A percentile compares a stretch with the other conserved stretches of the same genome.
These are phyloP conservation scores for Lasioglossum pauxillum DNA, from an alignment of 2,888 invertebrate genomes.

Conservation along the genomic window DNA sequence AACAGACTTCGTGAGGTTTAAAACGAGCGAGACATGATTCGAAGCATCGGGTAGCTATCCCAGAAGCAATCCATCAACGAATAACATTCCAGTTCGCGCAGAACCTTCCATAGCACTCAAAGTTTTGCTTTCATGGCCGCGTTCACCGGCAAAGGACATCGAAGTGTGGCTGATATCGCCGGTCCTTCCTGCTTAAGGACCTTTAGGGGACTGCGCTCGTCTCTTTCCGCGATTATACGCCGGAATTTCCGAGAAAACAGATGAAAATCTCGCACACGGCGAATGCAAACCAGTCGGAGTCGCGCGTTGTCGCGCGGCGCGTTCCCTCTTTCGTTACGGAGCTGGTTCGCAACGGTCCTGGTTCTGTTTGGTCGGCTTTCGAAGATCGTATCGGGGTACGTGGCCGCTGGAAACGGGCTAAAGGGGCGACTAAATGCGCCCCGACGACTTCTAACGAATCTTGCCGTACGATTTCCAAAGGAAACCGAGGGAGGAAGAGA, in stretches of 20 bases:
- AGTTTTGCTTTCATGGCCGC: conserved; percentile 13
- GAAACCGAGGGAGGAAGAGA: conserved; percentile 12
- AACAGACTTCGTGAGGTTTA: not conserved
- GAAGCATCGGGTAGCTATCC: not conserved
- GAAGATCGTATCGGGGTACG: conserved; percentile 76
- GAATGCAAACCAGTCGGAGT: conserved; percentile 81
- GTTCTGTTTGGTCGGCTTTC: conserved; percentile 46
- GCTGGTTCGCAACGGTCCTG: conserved; percentile 34
- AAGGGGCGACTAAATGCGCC: conserved; percentile 70
- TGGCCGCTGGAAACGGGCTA: conserved; percentile 67
- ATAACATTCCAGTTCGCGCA: not conserved
- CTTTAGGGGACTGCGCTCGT: conserved; percentile 19
- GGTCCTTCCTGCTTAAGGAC: conserved; percentile 34
- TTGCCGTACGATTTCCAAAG: conserved; percentile 67
- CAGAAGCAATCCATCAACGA: not conserved
- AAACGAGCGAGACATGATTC: not conserved
- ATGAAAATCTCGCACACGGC: conserved; percentile 80
- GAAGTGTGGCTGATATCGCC: conserved; percentile 16
- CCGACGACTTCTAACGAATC: conserved; percentile 73
- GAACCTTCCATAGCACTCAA: not conserved
- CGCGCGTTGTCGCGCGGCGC: conserved; percentile 56
- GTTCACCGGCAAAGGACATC: conserved; percentile 30
- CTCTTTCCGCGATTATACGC: conserved; percentile 39
- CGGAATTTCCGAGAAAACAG: conserved; percentile 81
- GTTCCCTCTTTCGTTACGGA: conserved; percentile 29